A percentile compares a stretch with the other conserved stretches of the same genome.
phyloP scores from a whole-genome alignment of 64 coral and sea anemone species.

The Orbicella faveolata region DNA sequence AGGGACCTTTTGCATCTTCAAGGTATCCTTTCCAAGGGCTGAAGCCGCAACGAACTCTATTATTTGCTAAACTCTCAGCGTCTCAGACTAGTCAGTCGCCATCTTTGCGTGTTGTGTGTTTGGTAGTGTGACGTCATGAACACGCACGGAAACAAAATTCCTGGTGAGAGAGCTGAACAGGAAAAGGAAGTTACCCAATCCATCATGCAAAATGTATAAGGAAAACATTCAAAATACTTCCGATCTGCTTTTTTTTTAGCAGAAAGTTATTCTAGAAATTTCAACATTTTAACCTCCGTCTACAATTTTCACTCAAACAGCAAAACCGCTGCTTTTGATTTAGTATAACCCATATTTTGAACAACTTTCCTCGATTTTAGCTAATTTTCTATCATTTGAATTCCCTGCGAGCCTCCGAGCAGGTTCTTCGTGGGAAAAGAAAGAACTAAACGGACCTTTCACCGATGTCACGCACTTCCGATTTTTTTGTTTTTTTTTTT shows the following conservation, averaged over 20 bases:
- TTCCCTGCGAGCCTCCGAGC: too few species aligned
- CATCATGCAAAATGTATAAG: background rate
- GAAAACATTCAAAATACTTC: conserved; percentile 27
- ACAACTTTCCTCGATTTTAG: too few species aligned
- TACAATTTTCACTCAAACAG: too few species aligned
- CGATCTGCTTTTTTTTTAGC: background rate
- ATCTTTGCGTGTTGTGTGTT: conserved; percentile 38
- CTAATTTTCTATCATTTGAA: too few species aligned
- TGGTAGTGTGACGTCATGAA: conserved; percentile 4
- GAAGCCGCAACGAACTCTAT: background rate
- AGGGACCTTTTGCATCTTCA: background rate
- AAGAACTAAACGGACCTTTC: too few species aligned
- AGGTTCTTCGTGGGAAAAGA: too few species aligned
- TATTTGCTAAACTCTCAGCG: background rate
- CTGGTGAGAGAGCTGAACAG: conserved; percentile 15
- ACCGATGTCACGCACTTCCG: too few species aligned
- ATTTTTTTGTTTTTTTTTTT: too few species aligned
- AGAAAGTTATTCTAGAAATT: background rate
- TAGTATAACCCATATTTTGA: too few species aligned
- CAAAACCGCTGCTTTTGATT: too few species aligned
- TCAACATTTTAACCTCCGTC: background rate
- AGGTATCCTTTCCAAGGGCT: background rate
- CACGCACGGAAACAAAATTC: background rate
- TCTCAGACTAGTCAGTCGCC: background rate
- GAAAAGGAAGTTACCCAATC: background rate